Percentiles rank a stretch among this genome's conserved stretches.
Evolutionary conservation across 1,140 invertebrate genomes (phyloP).

Genomic region (Zaprionus africanus): DNA sequence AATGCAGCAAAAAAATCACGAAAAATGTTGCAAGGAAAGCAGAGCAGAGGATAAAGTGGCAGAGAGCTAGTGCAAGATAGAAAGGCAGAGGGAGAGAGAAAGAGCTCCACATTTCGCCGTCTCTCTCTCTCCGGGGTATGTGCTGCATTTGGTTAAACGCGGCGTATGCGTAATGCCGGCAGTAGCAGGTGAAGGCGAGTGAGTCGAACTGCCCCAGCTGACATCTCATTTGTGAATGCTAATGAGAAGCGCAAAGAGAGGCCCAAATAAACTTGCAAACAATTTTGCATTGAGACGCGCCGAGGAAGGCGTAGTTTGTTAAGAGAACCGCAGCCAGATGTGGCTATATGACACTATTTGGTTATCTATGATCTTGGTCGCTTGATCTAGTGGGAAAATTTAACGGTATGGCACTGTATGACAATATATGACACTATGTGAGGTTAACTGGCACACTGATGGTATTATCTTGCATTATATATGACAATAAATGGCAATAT

Average conservation of each 20-base stretch:
- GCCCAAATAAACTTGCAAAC: background rate
- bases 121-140: too few relatives aligned
- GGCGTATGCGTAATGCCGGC: slow-evolving; percentile 42
- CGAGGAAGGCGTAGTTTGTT: background rate
- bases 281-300: background rate
- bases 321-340: too few relatives aligned
- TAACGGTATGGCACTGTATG: too few relatives aligned
- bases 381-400: background rate
- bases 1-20: slow-evolving; percentile 52
- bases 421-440: too few relatives aligned
- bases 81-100: slow-evolving; percentile 18
- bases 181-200: background rate
- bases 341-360: too few relatives aligned
- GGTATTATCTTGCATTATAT: background rate
- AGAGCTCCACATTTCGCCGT: too few relatives aligned
- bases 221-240: slow-evolving; percentile 12
- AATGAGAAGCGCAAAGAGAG: slow-evolving; percentile 10
- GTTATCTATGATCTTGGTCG: background rate
- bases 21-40: slow-evolving; percentile 17
- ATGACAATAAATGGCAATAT: too few relatives aligned
- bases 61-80: background rate
- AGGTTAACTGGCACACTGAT: background rate
- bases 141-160: slow-evolving; percentile 12
- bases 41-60: slow-evolving; percentile 34
- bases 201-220: background rate